Conservation (phyloP, 2,888 invertebrate genomes). For the Clepsis dumicolana region DNA sequence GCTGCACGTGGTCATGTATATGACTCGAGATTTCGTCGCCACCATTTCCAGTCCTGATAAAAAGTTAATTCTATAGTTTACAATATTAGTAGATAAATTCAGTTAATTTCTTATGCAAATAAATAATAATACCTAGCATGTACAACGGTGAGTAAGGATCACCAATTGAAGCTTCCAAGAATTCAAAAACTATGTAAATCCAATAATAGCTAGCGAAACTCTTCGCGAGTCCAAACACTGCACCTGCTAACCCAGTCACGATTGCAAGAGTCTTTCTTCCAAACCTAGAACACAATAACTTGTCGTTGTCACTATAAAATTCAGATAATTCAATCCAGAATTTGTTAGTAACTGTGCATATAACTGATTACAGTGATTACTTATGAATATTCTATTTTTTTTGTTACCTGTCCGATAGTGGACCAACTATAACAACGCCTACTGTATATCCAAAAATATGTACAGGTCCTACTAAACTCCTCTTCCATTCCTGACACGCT, state of each 20-base stretch:
- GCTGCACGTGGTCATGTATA: slow-evolving; percentile 60
- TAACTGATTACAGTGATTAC: not conserved
- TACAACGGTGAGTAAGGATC: slow-evolving; percentile 57
- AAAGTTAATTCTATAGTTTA: not conserved
- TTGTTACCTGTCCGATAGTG: slow-evolving; percentile 87
- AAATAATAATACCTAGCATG: slow-evolving; percentile 52
- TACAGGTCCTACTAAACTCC: slow-evolving; percentile 88
- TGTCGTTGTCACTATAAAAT: not conserved
- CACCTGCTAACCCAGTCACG: slow-evolving; percentile 53
- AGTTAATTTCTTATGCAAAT: not conserved
- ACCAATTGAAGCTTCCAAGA: slow-evolving; percentile 56
- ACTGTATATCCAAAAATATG: slow-evolving; percentile 88
- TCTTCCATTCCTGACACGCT: slow-evolving; percentile 88
- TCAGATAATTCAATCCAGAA: too few species aligned
- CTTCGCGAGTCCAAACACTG: slow-evolving; percentile 52
- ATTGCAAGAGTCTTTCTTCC: slow-evolving; percentile 55
- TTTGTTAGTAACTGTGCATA: too few species aligned
- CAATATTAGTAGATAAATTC: not conserved
- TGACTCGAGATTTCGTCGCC: slow-evolving; percentile 63
- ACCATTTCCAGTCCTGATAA: slow-evolving; percentile 73
- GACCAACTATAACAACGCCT: slow-evolving; percentile 87
- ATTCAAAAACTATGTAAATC: slow-evolving; percentile 55
- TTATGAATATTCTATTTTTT: slow-evolving; percentile 5
- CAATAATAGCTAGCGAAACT: slow-evolving; percentile 53
- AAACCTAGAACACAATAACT: slow-evolving; percentile 44